These are phyloP conservation scores for Plebejus argus DNA, from an alignment of 2,888 invertebrate species.

Conservation along the genomic window DNA sequence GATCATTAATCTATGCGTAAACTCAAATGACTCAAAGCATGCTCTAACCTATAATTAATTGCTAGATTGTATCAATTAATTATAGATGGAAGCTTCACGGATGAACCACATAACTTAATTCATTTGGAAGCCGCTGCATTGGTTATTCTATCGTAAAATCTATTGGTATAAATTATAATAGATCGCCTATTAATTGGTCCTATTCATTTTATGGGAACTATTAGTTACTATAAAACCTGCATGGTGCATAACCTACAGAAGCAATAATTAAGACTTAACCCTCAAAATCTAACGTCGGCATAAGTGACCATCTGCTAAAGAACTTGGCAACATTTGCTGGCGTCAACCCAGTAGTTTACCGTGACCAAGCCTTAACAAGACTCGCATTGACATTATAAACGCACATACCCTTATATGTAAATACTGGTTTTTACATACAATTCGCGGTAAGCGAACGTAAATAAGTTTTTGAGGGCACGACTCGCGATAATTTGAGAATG, in stretches of 20 bases:
- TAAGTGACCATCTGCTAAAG: not conserved
- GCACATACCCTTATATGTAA: slow-evolving; percentile 33
- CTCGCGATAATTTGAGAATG: not conserved
- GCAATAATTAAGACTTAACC: not conserved
- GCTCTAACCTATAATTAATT: slow-evolving; percentile 2
- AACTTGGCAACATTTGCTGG: slow-evolving; percentile 35
- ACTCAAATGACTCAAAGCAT: not conserved
- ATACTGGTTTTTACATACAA: slow-evolving; percentile 10
- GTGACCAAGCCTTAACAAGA: slow-evolving; percentile 47
- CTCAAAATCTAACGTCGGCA: not conserved
- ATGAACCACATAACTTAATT: not conserved
- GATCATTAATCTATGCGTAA: not conserved
- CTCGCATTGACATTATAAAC: slow-evolving; percentile 35
- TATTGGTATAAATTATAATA: no score
- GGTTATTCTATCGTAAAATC: no score
- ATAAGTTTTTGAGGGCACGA: slow-evolving; percentile 3
- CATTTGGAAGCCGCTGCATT: no score
- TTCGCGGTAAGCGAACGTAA: slow-evolving; percentile 10
- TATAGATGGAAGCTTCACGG: not conserved
- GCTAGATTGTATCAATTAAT: not conserved
- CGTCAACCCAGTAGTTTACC: slow-evolving; percentile 49
- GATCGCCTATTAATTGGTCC: no score
- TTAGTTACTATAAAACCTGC: not conserved
- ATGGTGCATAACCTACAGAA: not conserved
- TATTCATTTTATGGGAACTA: no score